Base-by-base conservation (phyloP, 2,888 invertebrate genomes). In the Thymelicus acteon region DNA sequence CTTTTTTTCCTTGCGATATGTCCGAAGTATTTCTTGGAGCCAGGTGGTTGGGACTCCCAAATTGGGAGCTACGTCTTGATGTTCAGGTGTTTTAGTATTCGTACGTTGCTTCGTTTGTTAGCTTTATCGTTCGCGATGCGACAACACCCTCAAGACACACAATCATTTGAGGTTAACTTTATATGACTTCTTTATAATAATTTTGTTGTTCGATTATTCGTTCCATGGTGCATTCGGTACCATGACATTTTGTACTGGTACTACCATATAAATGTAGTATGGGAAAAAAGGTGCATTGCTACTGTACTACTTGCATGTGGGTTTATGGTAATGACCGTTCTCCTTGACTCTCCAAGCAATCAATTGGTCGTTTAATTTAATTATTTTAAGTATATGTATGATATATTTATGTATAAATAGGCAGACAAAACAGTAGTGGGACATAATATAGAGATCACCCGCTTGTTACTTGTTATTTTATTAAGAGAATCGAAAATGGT, bases 151-250 rank as follows among this genome's bases (percentile, higher is more conserved):
- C 15, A 63, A n/a, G 0, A 31, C 15, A 31, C 24, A 49, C 49
- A 63, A 63, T 63, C 37, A 48, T 48, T 63, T 63, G 8, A 62
- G 37, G 49, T 63, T 49, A 15, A 62, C 62, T 37, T 48, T 37
- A 63, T 49, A 49, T 49, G 40, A 19, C 39, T 54, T 54, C 64
- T 64, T 31, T 44, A 54, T 64, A 40, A 24, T 54, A 40, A 54
- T 37, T 10, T 40, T 57, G 31, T 57, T 37, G 57, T 57, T 13
- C 57, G 6, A 37, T 37, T 37, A 54, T 40, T 19, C 52, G 64
- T 64, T 40, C 40, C 40, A 64, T 57, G 57, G 57, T 31, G 57
- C 57, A 13, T 54, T 44, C 19, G 24, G 47, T 44, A 19, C 19
- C 61, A 47, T 61, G 61, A 61, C 64, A 52, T 54, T 64, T 54